These are phyloP conservation scores for Nixonia krombeini DNA, from an alignment of 1,140 invertebrate genomes.

Conservation along the genomic window DNA sequence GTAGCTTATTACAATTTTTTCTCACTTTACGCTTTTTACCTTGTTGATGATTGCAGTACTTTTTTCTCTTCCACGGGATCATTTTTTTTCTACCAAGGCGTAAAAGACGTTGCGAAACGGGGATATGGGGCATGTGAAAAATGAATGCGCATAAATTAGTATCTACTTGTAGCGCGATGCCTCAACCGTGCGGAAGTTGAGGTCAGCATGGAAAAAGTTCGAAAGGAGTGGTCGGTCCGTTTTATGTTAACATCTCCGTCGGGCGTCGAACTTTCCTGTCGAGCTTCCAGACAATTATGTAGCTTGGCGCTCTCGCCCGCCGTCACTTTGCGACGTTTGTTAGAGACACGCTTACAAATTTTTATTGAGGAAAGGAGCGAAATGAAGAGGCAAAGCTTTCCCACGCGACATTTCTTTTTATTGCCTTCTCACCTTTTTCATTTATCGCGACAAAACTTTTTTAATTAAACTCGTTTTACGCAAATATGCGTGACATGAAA, in stretches of 20 bases:
- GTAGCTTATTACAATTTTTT: too few relatives aligned
- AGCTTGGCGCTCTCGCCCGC: slow-evolving; percentile 1
- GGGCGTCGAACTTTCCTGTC: slow-evolving; percentile 38
- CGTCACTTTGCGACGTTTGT: slow-evolving; percentile 25
- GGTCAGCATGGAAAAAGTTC: slow-evolving; percentile 24
- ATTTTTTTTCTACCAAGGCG: too few relatives aligned
- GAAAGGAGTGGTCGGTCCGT: slow-evolving; percentile 17
- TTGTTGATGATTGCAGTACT: too few relatives aligned
- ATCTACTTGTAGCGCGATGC: slow-evolving; percentile 19
- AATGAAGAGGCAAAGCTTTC: slow-evolving; percentile 10
- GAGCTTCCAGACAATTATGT: slow-evolving; percentile 37
- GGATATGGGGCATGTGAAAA: slow-evolving; percentile 4
- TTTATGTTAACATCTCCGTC: slow-evolving; percentile 23
- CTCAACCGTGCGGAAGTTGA: slow-evolving; percentile 22
- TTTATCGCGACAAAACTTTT: slow-evolving; percentile 7
- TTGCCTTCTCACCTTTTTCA: background rate
- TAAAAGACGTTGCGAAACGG: slow-evolving; percentile 10
- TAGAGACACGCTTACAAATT: slow-evolving; percentile 35
- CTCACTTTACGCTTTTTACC: too few relatives aligned
- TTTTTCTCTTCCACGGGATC: too few relatives aligned
- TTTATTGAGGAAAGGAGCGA: slow-evolving; percentile 31
- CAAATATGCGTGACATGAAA: too few relatives aligned
- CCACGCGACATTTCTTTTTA: background rate
- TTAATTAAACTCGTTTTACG: too few relatives aligned
- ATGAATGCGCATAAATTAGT: slow-evolving; percentile 50